Conservation (phyloP, 1,140 invertebrate genomes). For the Elymnias hypermnestra region DNA sequence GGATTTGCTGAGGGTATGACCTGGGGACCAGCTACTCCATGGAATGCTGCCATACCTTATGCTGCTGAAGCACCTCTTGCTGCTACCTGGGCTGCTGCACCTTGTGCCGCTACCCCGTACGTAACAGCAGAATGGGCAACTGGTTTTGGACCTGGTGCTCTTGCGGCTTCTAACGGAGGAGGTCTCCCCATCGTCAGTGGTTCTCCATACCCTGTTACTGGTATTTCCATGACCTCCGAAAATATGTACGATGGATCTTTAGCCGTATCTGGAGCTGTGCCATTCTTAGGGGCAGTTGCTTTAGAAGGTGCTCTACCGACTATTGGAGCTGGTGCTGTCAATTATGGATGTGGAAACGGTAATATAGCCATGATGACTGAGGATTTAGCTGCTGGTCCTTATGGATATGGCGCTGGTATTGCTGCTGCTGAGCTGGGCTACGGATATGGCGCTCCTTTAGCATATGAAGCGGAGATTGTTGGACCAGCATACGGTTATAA, state of each 20-base stretch:
- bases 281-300: conserved; percentile 31
- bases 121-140: conserved; percentile 12
- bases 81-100: conserved; percentile 2
- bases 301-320: conserved; percentile 38
- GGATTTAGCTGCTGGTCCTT: conserved; percentile 11
- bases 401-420: conserved; percentile 19
- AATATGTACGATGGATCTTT: conserved; percentile 36
- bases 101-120: conserved; percentile 5
- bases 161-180: conserved; percentile 27
- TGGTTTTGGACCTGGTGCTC: conserved; percentile 5
- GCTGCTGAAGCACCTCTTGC: background rate
- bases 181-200: conserved; percentile 24
- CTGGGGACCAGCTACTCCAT: conserved; percentile 1
- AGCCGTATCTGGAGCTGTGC: conserved; percentile 29
- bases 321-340: conserved; percentile 23
- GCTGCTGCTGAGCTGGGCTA: conserved; percentile 31
- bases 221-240: conserved; percentile 30
- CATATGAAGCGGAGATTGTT: background rate
- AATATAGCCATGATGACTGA: conserved; percentile 31
- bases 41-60: background rate
- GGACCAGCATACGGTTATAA: conserved; percentile 6
- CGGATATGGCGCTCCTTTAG: conserved; percentile 1
- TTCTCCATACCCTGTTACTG: conserved; percentile 30
- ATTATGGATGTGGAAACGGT: conserved; percentile 31
- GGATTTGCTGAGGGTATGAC: conserved; percentile 3